These are phyloP conservation scores for Tenthredo mesomela DNA, from an alignment of 2,888 invertebrate genomes.

Conservation along the genomic window DNA sequence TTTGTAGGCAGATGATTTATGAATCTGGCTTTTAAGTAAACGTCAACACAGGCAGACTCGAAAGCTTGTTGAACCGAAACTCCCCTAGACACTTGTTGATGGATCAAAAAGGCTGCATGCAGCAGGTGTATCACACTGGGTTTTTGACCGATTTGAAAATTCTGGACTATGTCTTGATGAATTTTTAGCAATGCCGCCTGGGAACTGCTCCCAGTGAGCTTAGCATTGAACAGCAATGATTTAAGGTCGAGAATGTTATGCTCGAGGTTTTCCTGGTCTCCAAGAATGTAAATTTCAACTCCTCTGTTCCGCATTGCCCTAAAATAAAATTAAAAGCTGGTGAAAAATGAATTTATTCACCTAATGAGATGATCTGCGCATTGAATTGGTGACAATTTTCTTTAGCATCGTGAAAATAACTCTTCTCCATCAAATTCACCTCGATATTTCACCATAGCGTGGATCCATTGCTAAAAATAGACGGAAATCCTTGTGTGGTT, in stretches of 20 bases:
- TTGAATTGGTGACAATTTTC: background rate
- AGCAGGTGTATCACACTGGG: conserved; percentile 84
- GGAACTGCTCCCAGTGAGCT: conserved; percentile 75
- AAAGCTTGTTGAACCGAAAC: conserved; percentile 81
- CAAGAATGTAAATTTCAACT: conserved; percentile 89
- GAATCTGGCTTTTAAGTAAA: conserved; percentile 83
- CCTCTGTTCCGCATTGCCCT: conserved; percentile 99
- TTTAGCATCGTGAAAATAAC: background rate
- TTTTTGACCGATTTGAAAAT: conserved; percentile 79
- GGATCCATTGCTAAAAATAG: conserved; percentile 98
- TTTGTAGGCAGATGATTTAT: conserved; percentile 75
- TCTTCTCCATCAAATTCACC: conserved; percentile 76
- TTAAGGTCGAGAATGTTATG: conserved; percentile 78
- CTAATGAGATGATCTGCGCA: background rate
- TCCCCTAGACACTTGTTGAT: conserved; percentile 84
- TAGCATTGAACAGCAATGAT: conserved; percentile 79
- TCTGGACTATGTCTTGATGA: conserved; percentile 78
- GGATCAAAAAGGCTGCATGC: conserved; percentile 83
- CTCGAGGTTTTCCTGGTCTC: conserved; percentile 67
- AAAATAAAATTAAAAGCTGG: conserved; percentile 63
- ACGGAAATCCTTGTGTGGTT: conserved; percentile 94
- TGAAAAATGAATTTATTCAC: background rate
- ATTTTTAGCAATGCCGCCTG: conserved; percentile 79
- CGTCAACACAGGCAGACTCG: conserved; percentile 82
- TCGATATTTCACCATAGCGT: conserved; percentile 96